Evolutionary conservation across 2,113 vertebrate species (phyloP), one percentile per base, ranked within the genome.

Genomic region (Pteronura brasiliensis): DNA sequence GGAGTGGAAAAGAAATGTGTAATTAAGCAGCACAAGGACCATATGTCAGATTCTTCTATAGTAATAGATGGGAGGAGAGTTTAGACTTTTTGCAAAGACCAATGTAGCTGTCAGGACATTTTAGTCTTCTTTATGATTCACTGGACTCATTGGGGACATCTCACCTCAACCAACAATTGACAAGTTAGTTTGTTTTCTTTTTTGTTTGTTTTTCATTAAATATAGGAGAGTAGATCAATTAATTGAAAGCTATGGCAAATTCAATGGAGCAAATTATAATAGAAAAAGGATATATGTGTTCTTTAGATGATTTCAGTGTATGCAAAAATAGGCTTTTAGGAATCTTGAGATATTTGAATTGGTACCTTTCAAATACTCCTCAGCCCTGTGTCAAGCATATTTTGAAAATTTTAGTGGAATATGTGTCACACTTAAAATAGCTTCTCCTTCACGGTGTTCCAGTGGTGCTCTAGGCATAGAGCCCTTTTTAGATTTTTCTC

Each of bases 1-100:
- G 97, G 93, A 96, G 97, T 98, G 85, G 97, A 98, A 99, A 98
- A 97, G 59, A 98, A 98, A 97, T 97, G 88, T 98, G 97, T 97
- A 98, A 98, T 97, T 98, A 98, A 97, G 97, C 96, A 98, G 80
- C 86, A 96, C 55, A 79, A 96, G 96, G 96, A 95, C 92, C 94
- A 87, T 97, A 97, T 98, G 97, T 98, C 98, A 98, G 92, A 98
- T 97, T 91, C 82, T 96, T 97, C 98, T 89, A 81, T 72, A 59
- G 67, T 95, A 97, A 95, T 94, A 92, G 42, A 97, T 83, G 36
- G 92, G 96, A 97, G 59, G 92, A 97, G 97, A 96, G 92, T 71
- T 95, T 95, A 88, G 18, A 80, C 55, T 94, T 98, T 88, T 92
- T 92, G 86, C 82, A 98, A 96, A 98, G 14, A 81, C 83, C 72